phyloP scores from a whole-genome alignment of 2,797 vertebrate species.

The Botia kubotai region DNA sequence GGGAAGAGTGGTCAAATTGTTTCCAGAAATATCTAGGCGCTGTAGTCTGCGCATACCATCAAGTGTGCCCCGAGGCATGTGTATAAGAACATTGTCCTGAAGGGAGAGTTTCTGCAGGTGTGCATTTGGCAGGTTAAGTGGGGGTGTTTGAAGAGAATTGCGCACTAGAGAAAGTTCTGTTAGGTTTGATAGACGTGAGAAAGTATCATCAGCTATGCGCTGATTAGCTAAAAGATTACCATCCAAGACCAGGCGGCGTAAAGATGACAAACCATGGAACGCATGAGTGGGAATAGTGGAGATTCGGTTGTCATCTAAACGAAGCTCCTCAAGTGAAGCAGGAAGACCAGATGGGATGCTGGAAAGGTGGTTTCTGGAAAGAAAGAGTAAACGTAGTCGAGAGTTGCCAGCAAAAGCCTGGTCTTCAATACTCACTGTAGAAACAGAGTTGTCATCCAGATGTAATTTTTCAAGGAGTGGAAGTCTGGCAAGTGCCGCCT shows the following conservation, averaged over 20 bases:
- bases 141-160: slow-evolving; percentile 89
- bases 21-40: slow-evolving; percentile 90
- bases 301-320: slow-evolving; percentile 94
- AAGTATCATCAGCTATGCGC: slow-evolving; percentile 94
- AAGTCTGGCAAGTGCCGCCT: slow-evolving; percentile 85
- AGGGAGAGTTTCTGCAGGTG: slow-evolving; percentile 88
- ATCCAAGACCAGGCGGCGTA: slow-evolving; percentile 90
- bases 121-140: slow-evolving; percentile 87
- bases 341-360: slow-evolving; percentile 94
- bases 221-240: slow-evolving; percentile 96
- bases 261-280: slow-evolving; percentile 87
- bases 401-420: slow-evolving; percentile 91
- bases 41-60: slow-evolving; percentile 87
- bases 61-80: slow-evolving; percentile 87
- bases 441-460: slow-evolving; percentile 94
- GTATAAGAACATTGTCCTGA: slow-evolving; percentile 92
- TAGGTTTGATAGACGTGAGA: slow-evolving; percentile 87
- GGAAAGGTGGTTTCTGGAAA: slow-evolving; percentile 94
- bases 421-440: slow-evolving; percentile 94
- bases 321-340: slow-evolving; percentile 89
- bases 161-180: slow-evolving; percentile 91
- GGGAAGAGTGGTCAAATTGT: slow-evolving; percentile 92
- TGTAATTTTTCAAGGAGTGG: slow-evolving; percentile 92
- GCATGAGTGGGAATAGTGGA: slow-evolving; percentile 92
- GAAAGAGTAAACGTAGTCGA: slow-evolving; percentile 86